A percentile compares a stretch with the other conserved stretches of the same genome.
Conservation (phyloP, 2,888 invertebrate genomes). For the Antheraea assamensis region DNA sequence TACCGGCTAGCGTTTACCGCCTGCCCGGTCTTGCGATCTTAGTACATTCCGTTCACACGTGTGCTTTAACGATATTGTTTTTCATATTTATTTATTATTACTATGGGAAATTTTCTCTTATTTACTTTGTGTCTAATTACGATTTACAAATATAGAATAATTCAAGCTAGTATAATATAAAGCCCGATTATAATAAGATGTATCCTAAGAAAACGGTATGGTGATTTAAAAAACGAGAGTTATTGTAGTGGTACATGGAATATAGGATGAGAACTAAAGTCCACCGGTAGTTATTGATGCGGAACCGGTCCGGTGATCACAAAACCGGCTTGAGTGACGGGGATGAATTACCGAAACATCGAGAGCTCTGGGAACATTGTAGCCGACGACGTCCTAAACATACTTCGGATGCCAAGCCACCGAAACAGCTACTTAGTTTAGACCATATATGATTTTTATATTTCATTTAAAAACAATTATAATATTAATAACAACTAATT, state of each 20-base stretch:
- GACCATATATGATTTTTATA: not conserved
- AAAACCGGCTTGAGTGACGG: constrained; percentile 70
- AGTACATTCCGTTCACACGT: constrained; percentile 71
- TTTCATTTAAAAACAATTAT: too few relatives aligned
- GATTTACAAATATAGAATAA: too few relatives aligned
- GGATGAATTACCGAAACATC: constrained; percentile 72
- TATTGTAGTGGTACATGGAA: constrained; percentile 33
- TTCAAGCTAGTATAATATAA: not conserved
- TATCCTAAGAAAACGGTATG: constrained; percentile 39
- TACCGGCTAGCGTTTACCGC: constrained; percentile 66
- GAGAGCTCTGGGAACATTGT: constrained; percentile 53
- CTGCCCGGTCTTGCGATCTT: constrained; percentile 68
- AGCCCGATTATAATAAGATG: not conserved
- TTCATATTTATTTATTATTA: constrained; percentile 61
- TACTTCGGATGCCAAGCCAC: constrained; percentile 35
- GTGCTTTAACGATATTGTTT: constrained; percentile 64
- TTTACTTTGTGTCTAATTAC: not conserved
- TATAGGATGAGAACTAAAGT: constrained; percentile 31
- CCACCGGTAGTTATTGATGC: constrained; percentile 72
- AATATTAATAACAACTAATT: too few relatives aligned
- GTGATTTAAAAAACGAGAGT: constrained; percentile 68
- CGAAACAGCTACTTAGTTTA: not conserved
- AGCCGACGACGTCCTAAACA: constrained; percentile 39
- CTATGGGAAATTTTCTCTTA: constrained; percentile 18
- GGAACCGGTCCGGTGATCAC: constrained; percentile 72